These are phyloP conservation scores for Aplodontia rufa DNA, from an alignment of 2,113 vertebrate genomes.

Conservation along the genomic window DNA sequence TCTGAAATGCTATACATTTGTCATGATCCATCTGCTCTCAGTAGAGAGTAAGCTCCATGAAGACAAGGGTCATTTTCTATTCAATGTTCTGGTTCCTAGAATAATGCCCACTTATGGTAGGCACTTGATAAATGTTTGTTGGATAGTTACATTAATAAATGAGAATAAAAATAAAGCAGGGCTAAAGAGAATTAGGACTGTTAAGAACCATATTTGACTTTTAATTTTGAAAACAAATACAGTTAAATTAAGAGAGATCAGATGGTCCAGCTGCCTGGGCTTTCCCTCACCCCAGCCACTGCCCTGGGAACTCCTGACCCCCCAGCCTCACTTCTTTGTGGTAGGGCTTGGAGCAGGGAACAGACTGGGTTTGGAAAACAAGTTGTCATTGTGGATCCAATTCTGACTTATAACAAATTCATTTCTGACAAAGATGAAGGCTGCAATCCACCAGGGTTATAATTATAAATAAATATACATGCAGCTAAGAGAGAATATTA, in stretches of 20 bases:
- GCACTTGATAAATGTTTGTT: background rate
- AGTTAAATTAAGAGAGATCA: constrained; percentile 85
- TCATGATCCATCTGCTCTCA: accelerated
- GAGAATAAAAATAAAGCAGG: constrained; percentile 13
- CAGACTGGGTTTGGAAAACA: background rate
- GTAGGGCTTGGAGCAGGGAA: constrained; percentile 11
- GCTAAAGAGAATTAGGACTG: constrained; percentile 73
- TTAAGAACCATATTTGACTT: constrained; percentile 84
- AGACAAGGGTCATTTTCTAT: background rate
- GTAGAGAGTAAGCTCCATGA: background rate
- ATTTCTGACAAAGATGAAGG: constrained; percentile 65
- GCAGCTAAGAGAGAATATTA: constrained; percentile 78
- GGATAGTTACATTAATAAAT: background rate
- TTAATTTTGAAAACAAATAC: constrained; percentile 85
- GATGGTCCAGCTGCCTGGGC: constrained; percentile 70
- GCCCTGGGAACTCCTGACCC: background rate
- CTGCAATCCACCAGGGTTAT: constrained; percentile 67
- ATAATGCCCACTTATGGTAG: accelerated
- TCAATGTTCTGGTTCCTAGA: background rate
- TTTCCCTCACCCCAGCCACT: constrained; percentile 19
- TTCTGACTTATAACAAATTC: constrained; percentile 50
- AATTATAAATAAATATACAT: constrained; percentile 79
- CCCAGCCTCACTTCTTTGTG: background rate
- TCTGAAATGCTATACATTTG: accelerated
- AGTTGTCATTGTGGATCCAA: background rate